Conservation (phyloP, 2,113 vertebrate species). For the Aegypius monachus region DNA sequence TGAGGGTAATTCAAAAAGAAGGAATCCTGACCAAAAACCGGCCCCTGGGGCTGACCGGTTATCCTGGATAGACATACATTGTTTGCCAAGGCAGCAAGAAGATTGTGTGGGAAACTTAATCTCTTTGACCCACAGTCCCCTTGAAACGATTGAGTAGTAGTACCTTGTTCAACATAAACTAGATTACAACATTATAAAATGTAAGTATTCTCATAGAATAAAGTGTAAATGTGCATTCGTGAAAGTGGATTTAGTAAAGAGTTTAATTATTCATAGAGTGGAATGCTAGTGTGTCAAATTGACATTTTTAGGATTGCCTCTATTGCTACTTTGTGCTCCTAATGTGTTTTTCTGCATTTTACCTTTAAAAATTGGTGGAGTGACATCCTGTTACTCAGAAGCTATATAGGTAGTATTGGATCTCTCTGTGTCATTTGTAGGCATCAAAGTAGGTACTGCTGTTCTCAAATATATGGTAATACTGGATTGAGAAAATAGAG, state of each 20-base stretch:
- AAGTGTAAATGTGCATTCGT: not conserved
- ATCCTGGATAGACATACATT: accelerated
- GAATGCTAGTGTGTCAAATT: not conserved
- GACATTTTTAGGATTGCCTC: not conserved
- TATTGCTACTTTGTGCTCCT: not conserved
- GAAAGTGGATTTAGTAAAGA: not conserved
- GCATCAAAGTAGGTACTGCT: not conserved
- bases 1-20: not conserved
- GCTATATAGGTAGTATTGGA: not conserved
- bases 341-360: not conserved
- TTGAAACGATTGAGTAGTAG: not conserved
- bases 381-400: not conserved
- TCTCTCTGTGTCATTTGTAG: not conserved
- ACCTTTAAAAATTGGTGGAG: not conserved
- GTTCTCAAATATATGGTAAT: not conserved
- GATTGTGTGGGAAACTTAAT: not conserved
- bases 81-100: not conserved
- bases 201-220: not conserved
- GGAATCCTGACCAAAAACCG: not conserved
- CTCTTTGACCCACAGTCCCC: not conserved
- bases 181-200: not conserved
- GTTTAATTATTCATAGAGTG: not conserved
- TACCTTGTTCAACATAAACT: not conserved
- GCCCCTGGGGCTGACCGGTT: not conserved
- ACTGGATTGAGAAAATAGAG: not conserved